Evolutionary conservation across 2,888 invertebrate species (phyloP).

Genomic region (Microplitis manilae): DNA sequence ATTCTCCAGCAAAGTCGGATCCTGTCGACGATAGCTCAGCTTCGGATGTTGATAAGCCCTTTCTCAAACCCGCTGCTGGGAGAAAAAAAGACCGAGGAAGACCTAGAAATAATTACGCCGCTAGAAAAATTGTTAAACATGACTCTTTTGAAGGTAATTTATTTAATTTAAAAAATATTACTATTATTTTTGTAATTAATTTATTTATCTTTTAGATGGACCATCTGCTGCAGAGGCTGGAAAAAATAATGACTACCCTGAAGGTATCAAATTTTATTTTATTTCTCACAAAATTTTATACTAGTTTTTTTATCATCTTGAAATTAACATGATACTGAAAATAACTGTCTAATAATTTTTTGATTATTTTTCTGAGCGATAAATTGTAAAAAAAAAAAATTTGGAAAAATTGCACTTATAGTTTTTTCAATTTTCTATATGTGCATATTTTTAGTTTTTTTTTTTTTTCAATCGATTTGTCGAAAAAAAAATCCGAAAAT

Average conservation of each 20-base stretch:
- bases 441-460: no score
- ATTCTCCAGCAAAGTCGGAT: slow-evolving; percentile 56
- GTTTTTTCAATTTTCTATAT: no score
- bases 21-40: slow-evolving; percentile 58
- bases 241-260: slow-evolving; percentile 63
- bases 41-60: slow-evolving; percentile 63
- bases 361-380: no score
- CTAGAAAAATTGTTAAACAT: slow-evolving; percentile 62
- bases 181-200: neutral
- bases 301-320: no score
- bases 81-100: slow-evolving; percentile 63
- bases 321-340: no score
- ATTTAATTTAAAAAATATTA: neutral
- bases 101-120: slow-evolving; percentile 56
- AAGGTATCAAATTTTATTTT: slow-evolving; percentile 57
- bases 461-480: no score
- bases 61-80: slow-evolving; percentile 63
- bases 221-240: slow-evolving; percentile 61
- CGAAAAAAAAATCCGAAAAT: no score
- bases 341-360: no score
- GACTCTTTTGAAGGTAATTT: slow-evolving; percentile 61
- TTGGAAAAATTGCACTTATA: no score
- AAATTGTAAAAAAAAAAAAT: no score
- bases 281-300: neutral
- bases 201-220: slow-evolving; percentile 57